These are phyloP conservation scores for Mesochorus sp. DNA, from an alignment of 2,888 invertebrate species.

Conservation along the genomic window DNA sequence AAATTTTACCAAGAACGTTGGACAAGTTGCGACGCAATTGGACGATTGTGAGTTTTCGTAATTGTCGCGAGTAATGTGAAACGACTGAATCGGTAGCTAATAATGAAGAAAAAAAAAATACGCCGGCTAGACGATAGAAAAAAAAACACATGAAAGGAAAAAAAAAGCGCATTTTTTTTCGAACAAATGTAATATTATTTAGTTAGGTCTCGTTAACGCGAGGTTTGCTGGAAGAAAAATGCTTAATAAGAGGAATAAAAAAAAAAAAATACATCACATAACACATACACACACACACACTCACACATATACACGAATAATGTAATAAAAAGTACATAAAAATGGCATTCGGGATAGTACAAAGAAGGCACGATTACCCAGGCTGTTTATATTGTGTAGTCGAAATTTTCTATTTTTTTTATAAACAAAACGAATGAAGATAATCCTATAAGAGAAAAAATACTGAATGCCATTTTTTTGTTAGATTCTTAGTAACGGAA, in stretches of 20 bases:
- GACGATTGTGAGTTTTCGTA: slow-evolving; percentile 36
- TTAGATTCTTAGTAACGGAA: slow-evolving; percentile 66
- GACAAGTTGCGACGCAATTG: not conserved
- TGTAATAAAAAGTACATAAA: slow-evolving; percentile 67
- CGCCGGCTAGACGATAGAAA: slow-evolving; percentile 31
- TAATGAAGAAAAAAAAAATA: slow-evolving; percentile 65
- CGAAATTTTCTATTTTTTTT: slow-evolving; percentile 82
- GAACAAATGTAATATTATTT: slow-evolving; percentile 74
- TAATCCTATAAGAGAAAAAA: slow-evolving; percentile 77
- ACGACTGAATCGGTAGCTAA: slow-evolving; percentile 68
- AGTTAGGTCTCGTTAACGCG: slow-evolving; percentile 74
- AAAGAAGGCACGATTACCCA: slow-evolving; percentile 77
- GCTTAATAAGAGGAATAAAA: slow-evolving; percentile 33
- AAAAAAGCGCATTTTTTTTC: slow-evolving; percentile 59
- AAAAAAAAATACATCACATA: slow-evolving; percentile 41
- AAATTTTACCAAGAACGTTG: not conserved
- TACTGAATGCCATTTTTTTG: slow-evolving; percentile 81
- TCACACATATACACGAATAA: slow-evolving; percentile 21
- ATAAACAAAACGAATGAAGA: slow-evolving; percentile 75
- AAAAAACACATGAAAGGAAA: slow-evolving; percentile 27
- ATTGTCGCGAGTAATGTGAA: slow-evolving; percentile 66
- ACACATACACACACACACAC: slow-evolving; percentile 9
- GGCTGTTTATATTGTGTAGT: slow-evolving; percentile 79
- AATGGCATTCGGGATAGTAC: slow-evolving; percentile 82
- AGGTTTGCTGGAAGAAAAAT: slow-evolving; percentile 39